phyloP scores from a whole-genome alignment of 2,888 invertebrate genomes.

The Acanthococcus lagerstroemiae region DNA sequence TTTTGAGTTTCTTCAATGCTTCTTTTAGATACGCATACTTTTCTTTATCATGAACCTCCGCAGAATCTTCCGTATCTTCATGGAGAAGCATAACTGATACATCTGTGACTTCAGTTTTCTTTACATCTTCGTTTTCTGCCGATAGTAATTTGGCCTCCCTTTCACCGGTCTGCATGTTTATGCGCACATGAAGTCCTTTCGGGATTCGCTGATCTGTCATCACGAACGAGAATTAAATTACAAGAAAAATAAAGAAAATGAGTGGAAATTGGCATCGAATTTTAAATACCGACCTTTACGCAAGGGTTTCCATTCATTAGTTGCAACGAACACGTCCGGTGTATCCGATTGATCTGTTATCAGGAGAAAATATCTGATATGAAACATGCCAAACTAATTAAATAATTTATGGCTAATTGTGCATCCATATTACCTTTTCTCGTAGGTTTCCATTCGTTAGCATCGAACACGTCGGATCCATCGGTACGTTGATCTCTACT shows the following conservation, averaged over 20 bases:
- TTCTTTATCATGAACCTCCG: background rate
- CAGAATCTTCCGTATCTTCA: background rate
- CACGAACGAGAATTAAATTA: background rate
- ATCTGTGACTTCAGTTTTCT: constrained; percentile 9
- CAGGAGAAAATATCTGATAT: background rate
- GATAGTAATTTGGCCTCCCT: constrained; percentile 65
- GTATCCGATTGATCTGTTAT: no score
- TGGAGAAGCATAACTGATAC: no score
- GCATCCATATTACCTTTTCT: no score
- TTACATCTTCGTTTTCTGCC: constrained; percentile 1
- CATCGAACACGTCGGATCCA: no score
- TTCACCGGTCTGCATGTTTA: constrained; percentile 63
- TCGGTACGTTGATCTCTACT: no score
- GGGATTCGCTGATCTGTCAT: constrained; percentile 58
- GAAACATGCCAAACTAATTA: background rate
- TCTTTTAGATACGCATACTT: constrained; percentile 9
- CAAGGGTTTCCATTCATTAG: constrained; percentile 55
- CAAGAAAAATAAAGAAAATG: background rate
- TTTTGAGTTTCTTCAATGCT: constrained; percentile 31
- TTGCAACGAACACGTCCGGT: constrained; percentile 39
- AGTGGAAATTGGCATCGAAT: constrained; percentile 21
- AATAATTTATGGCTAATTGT: background rate
- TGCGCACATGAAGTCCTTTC: constrained; percentile 60
- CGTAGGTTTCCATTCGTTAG: no score
- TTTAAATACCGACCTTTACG: constrained; percentile 47